Base-by-base conservation (phyloP, 2,113 vertebrate genomes). In the Myiozetetes cayanensis region DNA sequence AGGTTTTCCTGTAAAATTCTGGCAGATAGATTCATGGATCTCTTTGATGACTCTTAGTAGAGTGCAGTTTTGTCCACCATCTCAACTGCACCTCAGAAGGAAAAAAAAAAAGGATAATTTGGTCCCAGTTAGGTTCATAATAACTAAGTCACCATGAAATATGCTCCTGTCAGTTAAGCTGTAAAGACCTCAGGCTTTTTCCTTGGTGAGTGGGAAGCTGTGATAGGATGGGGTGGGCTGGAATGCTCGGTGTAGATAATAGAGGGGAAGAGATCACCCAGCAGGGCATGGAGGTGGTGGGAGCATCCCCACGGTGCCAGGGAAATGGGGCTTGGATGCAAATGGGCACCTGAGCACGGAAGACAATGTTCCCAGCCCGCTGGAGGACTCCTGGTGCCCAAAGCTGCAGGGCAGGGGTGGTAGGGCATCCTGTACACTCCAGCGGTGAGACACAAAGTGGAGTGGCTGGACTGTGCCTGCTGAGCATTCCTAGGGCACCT, bases 401-500 rank as follows among this genome's bases (percentile, higher is more conserved):
- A 41, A 84, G 72, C 28, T 62, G 44, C 25, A 10, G 43, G 59
- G 62, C 1, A 3, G 47, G 8, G 1, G 3, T 14, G 24, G n/a
- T 17, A 7, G 30, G 25, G 73, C 53, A 50, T 19, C 61, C 30
- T 0, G 0, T 47, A 7, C 16, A 2, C 0, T 0, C 5, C 39
- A 9, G 31, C 2, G 0, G 70, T 8, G 65, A 8, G 90, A 3
- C 0, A 0, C 1, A 9, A 13, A 31, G 16, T 0, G 7, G 35
- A 21, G 35, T 0, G 0, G 24, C 49, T 50, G 70, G 39, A 7
- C 35, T 0, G 10, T 5, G 13, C 53, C 65, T 11, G 7, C n/a
- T 14, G 62, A 77, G n/a, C 47, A 2, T 15, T 35, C 80, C 74
- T 1, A 5, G 70, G 80, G 39, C 56, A 25, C 6, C 0, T 3